Conservation (phyloP, 2,113 vertebrate genomes). For the Piaya cayana region DNA sequence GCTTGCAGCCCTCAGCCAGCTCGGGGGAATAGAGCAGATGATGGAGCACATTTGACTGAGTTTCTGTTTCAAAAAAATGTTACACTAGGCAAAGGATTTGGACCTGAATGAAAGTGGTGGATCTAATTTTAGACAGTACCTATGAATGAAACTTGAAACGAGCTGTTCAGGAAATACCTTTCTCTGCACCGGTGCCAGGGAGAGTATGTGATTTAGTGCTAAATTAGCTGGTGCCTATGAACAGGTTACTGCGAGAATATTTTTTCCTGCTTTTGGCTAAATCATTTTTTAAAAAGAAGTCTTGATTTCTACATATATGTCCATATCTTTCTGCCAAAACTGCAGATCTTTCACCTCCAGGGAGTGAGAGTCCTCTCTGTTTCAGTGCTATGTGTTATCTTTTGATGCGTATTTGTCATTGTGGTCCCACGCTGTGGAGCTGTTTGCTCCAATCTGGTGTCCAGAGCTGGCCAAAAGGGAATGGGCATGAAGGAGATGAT, state of each 20-base stretch:
- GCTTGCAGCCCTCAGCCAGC: constrained; percentile 1
- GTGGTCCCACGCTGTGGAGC: background rate
- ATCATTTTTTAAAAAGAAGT: background rate
- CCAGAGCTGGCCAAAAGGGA: background rate
- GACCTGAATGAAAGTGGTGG: constrained; percentile 76
- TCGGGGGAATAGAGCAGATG: background rate
- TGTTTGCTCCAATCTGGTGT: background rate
- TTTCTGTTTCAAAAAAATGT: constrained; percentile 72
- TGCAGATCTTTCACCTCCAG: background rate
- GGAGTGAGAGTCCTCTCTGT: background rate
- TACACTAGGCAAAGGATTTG: constrained; percentile 74
- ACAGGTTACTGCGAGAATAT: constrained; percentile 80
- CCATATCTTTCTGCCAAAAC: background rate
- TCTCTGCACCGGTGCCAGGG: constrained; percentile 63
- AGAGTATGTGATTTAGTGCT: constrained; percentile 77
- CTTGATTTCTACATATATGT: background rate
- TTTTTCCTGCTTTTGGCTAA: constrained; percentile 54
- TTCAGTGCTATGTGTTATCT: background rate
- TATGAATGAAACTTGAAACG: constrained; percentile 83
- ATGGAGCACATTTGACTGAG: constrained; percentile 58
- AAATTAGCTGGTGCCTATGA: constrained; percentile 66
- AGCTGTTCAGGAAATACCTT: constrained; percentile 79
- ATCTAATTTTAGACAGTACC: constrained; percentile 81
- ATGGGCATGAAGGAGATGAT: background rate
- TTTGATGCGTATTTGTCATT: background rate